Evolutionary conservation across 2,888 invertebrate species (phyloP), one percentile per base, ranked within the genome.

Genomic region (Acleris literana): DNA sequence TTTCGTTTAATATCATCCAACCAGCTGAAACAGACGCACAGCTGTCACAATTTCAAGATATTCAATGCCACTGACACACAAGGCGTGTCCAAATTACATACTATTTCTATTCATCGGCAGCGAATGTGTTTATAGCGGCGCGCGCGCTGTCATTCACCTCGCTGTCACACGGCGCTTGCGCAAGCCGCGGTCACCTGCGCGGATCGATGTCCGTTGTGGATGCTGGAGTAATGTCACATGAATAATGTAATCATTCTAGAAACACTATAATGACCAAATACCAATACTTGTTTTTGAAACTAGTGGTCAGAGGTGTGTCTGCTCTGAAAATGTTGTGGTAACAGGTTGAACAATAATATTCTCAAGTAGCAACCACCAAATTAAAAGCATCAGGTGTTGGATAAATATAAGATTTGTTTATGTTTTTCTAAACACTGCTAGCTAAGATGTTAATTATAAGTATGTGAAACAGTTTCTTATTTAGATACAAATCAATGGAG

Each of bases 121-220:
- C 39, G 39, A 39, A 39, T 39, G 39, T 39, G 46, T 46, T 46
- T 46, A 16, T 46, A 46, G 17, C 46, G 46, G 46, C 17, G 39
- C 39, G 13, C 13, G 39, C 39, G 18, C 61, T 61, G 65, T 65
- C 65, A 61, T 65, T 65, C 55, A 55, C 60, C 65, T 51, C 57
- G 43, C 63, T 18, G 39, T 39, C 49, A 48, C 39, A 44, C 49
- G 39, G 18, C 65, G 39, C 49, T 65, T 65, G 56, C 56, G 65
- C 51, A 65, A 60, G 55, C 55, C 46, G 63, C 58, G 63, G 52
- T 64, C 54, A 52, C 25, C 61, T 53, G 57, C 44, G 44, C 57
- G 53, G 53, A 52, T 58, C 56, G 39, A 63, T 63, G 53, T 43
- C 55, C 22, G 43, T 11, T 33, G 43, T 54, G 33, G 33, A 55